Base-by-base conservation (phyloP, 53 echinoderm and acorn worm genomes). In the Echinarachnius parma region DNA sequence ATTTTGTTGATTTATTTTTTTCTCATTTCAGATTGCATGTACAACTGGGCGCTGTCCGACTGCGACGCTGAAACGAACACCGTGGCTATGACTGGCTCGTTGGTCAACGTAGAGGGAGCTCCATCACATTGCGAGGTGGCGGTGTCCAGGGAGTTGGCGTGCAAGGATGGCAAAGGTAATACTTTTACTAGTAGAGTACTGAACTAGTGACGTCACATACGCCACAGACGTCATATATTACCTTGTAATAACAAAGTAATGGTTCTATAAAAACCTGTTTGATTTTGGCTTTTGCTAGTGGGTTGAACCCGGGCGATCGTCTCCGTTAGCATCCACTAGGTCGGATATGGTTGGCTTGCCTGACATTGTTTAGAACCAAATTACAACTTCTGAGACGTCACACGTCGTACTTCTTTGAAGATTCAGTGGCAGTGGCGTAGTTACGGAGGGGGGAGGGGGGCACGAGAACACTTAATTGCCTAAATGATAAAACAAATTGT, bases 111-210 rank as follows among this genome's bases (percentile, higher is more conserved):
- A 19, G 58, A 75, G 75, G 58, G 46, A n/a, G 29, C 75, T 20
- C 59, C 59, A 39, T 36, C 75, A 9, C 24, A 39, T 0, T 75
- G 75, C 59, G 48, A 57, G 29, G 28, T 27, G 13, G 25, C 32
- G 48, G 52, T 3, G 69, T 50, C 69, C 5, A 28, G 52, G 2
- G 34, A 49, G 49, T 1, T 47, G 8, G 4, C 1, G 11, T 65
- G 66, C 47, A 65, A 65, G 48, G 29, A 48, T 25, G 66, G 47
- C 26, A 45, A 65, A 47, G 66, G 66, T 65, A n/a, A n/a, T n/a
- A n/a, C n/a, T n/a, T n/a, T n/a, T n/a, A n/a, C n/a, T n/a, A n/a
- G n/a, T n/a, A n/a, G n/a, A n/a, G n/a, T n/a, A n/a, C n/a, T n/a
- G n/a, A n/a, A n/a, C n/a, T n/a, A n/a, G n/a, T n/a, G n/a, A n/a